Evolutionary conservation across 2,113 vertebrate species (phyloP), one percentile per base, ranked within the genome.

Genomic region (Alethe diademata): DNA sequence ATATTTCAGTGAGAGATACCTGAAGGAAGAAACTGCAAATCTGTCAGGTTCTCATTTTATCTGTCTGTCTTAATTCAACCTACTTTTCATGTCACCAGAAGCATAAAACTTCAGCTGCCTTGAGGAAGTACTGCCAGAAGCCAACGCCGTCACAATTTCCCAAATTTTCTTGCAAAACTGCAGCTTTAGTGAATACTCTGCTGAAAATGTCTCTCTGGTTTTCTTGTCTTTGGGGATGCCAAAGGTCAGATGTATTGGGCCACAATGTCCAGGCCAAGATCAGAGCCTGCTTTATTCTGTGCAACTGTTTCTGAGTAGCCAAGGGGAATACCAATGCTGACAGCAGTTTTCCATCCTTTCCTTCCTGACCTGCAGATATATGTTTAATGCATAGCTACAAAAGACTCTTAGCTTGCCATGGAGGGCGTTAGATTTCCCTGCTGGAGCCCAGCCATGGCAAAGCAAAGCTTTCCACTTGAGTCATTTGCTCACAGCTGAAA

Each of bases 301-400:
- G 29, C 38, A 7, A 0, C 28, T n/a, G 1, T 66, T 45, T 62
- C 43, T 47, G 40, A 64, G 31, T 28, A 82, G 36, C 33, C 61
- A 60, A 61, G 70, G 58, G 35, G 76, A 88, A 64, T 23, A 3
- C 19, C 24, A 62, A 5, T 62, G 51, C 60, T 18, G 58, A n/a
- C 82, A 88, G 50, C 81, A 58, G 42, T 54, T 93, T 86, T 91
- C 91, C 79, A 73, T 53, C 86, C 9, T 0, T 78, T 81, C 73
- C 56, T 54, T 60, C 64, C 83, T 69, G 58, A 23, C 45, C 12
- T 9, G 25, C 47, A 51, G 69, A 40, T 91, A 6, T 70, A 94
- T 96, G 92, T 96, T 95, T 96, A 96, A 96, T 96, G 93, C 91
- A 95, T 93, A 81, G 92, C 83, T 93, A 95, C 95, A 91, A 95